These are phyloP conservation scores for Enteromius viviparus DNA, from an alignment of 2,797 vertebrate species.

Conservation along the genomic window DNA sequence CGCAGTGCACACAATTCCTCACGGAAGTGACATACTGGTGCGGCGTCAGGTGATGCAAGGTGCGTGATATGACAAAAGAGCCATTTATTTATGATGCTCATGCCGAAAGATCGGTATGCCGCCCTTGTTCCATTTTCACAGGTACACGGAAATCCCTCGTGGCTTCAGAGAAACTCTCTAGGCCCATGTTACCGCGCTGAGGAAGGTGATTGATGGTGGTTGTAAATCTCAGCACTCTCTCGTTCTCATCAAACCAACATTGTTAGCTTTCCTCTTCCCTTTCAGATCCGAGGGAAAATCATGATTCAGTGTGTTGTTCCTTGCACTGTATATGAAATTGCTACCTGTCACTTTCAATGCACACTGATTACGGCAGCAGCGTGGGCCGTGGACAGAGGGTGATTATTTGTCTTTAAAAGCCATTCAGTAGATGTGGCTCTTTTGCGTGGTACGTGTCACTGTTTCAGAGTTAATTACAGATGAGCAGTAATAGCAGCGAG, in stretches of 20 bases:
- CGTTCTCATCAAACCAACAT: slow-evolving; percentile 31
- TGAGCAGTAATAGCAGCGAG: slow-evolving; percentile 45
- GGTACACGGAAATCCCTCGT: slow-evolving; percentile 21
- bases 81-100: slow-evolving; percentile 28
- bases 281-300: slow-evolving; percentile 22
- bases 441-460: slow-evolving; percentile 43
- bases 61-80: slow-evolving; percentile 17
- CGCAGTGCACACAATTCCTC: slow-evolving; percentile 16
- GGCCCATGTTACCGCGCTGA: background rate
- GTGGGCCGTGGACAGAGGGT: slow-evolving; percentile 41
- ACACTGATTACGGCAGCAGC: slow-evolving; percentile 45
- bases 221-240: slow-evolving; percentile 22
- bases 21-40: slow-evolving; percentile 19
- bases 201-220: slow-evolving; percentile 36
- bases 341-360: slow-evolving; percentile 54
- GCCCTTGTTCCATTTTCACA: slow-evolving; percentile 35
- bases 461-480: slow-evolving; percentile 58
- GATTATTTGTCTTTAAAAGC: slow-evolving; percentile 53
- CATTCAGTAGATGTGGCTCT: slow-evolving; percentile 33
- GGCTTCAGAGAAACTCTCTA: slow-evolving; percentile 14
- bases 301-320: slow-evolving; percentile 13
- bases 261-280: slow-evolving; percentile 29
- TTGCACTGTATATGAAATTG: slow-evolving; percentile 52
- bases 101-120: slow-evolving; percentile 14
- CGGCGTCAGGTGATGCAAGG: slow-evolving; percentile 18